Conservation (phyloP, 2,888 invertebrate species). For the Agriotes lineatus region DNA sequence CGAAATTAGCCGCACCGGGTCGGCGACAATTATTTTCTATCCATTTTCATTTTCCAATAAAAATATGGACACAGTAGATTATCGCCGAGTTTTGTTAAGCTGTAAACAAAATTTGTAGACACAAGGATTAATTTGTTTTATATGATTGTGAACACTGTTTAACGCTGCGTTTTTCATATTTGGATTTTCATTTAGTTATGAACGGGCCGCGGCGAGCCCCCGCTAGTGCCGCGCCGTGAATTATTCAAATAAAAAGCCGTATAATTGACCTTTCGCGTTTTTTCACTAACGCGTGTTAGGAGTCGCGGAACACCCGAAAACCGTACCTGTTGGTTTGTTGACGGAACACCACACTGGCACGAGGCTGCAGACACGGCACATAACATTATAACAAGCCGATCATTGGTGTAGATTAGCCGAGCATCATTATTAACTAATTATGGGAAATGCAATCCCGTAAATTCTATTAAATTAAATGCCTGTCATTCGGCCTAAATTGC, state of each 20-base stretch:
- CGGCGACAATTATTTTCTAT: conserved; percentile 36
- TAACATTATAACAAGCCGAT: conserved; percentile 61
- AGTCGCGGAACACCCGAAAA: conserved; percentile 28
- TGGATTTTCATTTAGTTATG: conserved; percentile 6
- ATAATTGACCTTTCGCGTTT: conserved; percentile 5
- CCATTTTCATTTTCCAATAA: conserved; percentile 39
- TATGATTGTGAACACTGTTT: conserved; percentile 30
- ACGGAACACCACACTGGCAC: conserved; percentile 42
- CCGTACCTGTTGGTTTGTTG: conserved; percentile 55
- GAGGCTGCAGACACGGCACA: conserved; percentile 48
- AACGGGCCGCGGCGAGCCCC: neutral
- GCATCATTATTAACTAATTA: conserved; percentile 63
- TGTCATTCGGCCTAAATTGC: too few relatives aligned
- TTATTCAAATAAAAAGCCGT: conserved; percentile 8
- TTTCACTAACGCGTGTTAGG: conserved; percentile 9
- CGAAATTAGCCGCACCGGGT: neutral
- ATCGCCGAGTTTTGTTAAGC: conserved; percentile 41
- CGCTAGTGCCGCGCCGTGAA: neutral
- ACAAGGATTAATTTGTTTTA: conserved; percentile 42
- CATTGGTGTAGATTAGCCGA: conserved; percentile 61
- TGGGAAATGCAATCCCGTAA: conserved; percentile 39
- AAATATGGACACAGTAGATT: conserved; percentile 43
- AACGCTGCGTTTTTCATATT: conserved; percentile 18
- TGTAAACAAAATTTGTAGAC: conserved; percentile 43
- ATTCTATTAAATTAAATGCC: conserved; percentile 28